Evolutionary conservation across 2,797 vertebrate species (phyloP).

Genomic region (Agapornis canus): DNA sequence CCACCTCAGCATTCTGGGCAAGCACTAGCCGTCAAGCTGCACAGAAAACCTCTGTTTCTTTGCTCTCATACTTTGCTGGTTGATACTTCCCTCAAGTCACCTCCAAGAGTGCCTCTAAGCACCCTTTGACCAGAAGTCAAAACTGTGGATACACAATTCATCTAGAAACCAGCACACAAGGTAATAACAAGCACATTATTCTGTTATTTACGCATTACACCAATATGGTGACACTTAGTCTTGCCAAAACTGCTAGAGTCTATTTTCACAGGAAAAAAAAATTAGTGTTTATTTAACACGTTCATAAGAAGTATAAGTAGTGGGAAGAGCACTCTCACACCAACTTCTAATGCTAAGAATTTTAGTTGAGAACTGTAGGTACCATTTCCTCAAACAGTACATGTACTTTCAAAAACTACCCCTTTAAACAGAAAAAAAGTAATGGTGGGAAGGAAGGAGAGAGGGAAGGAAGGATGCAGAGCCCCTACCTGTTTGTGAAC

Average conservation of each 20-base stretch:
- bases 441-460: neutral
- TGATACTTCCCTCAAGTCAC: neutral
- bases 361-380: neutral
- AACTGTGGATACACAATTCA: neutral
- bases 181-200: neutral
- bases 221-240: neutral
- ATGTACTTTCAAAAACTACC: neutral
- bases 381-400: neutral
- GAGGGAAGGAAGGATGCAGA: neutral
- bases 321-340: neutral
- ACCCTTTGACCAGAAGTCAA: neutral
- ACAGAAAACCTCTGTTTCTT: neutral
- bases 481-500: slow-evolving; percentile 90
- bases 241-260: neutral
- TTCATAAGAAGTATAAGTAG: neutral
- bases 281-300: neutral
- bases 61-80: neutral
- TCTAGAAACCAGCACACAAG: neutral
- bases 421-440: neutral
- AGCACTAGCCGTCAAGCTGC: neutral
- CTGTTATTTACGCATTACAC: neutral
- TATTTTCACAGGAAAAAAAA: neutral
- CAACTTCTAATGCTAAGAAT: neutral
- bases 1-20: neutral
- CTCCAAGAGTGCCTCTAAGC: neutral